Evolutionary conservation across 2,797 vertebrate species (phyloP), one percentile per base, ranked within the genome.

Genomic region (Pseudochirops cupreus): DNA sequence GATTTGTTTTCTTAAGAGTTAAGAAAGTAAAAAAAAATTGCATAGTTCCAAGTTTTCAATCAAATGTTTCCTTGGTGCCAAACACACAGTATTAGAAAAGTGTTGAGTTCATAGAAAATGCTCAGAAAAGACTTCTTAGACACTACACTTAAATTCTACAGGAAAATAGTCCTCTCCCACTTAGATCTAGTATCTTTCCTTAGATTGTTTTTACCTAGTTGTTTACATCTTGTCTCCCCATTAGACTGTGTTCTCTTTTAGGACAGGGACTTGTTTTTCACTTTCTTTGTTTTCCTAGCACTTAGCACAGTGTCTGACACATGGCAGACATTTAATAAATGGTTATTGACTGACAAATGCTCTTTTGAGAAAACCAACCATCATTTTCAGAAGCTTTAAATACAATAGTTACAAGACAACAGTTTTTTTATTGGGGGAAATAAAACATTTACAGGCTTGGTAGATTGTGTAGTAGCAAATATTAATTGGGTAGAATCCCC

Each of bases 101-200:
- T n/a, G 3, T n/a, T 67, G 1, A 16, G 2, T 67, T 1, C 13
- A 67, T n/a, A 67, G 62, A 67, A 67, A 67, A n/a, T 67, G n/a
- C 1, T n/a, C 62, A 33, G 12, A 1, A n/a, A 67, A 1, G 1
- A n/a, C 0, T 67, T n/a, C 1, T 16, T n/a, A 5, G 33, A 67
- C 4, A 67, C 14, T n/a, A n/a, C 16, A 67, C 14, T 58, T 58
- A 18, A 31, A 26, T 67, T n/a, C 14, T 67, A 16, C 5, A 67
- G 33, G 62, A n/a, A 62, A n/a, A 67, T 62, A 33, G 13, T n/a
- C 9, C 14, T 1, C 26, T 33, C 7, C 33, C 13, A 3, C 13
- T 67, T n/a, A 16, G 16, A 16, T 18, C 33, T 67, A 16, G 33
- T n/a, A 6, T 18, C 33, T n/a, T 16, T 13, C 14, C 5, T 59